Percentiles rank a stretch among this genome's conserved stretches.
Evolutionary conservation across 35 echinoderm and acorn worm genomes (phyloP).

Genomic region (Hemicentrotus pulcherrimus): DNA sequence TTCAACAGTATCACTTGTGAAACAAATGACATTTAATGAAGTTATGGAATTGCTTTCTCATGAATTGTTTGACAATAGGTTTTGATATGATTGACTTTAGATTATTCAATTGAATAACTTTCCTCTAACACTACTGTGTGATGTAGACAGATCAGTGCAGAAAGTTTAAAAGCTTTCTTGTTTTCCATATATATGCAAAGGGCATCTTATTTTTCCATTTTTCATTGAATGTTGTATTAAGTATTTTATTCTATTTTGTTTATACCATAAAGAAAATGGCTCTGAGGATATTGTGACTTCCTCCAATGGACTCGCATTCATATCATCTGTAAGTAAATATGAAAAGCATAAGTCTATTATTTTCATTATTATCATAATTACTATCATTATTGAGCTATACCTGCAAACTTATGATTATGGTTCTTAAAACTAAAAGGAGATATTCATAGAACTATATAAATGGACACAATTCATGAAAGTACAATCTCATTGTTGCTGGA

Average conservation of each 20-base stretch:
- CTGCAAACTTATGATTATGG: background rate
- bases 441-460: background rate
- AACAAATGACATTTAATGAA: too few relatives aligned
- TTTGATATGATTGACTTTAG: too few relatives aligned
- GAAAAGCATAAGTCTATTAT: background rate
- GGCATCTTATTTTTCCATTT: background rate
- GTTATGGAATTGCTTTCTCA: too few relatives aligned
- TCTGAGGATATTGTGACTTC: slow-evolving; percentile 24
- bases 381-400: background rate
- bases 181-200: background rate
- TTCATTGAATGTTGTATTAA: background rate
- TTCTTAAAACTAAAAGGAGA: background rate
- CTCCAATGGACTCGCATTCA: slow-evolving; percentile 10
- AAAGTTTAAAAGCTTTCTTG: too few relatives aligned
- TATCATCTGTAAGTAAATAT: slow-evolving; percentile 25
- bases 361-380: background rate
- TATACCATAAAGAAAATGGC: background rate
- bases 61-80: too few relatives aligned
- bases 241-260: background rate
- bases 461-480: too few relatives aligned
- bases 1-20: background rate
- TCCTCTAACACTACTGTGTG: too few relatives aligned
- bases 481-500: too few relatives aligned
- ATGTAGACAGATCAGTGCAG: too few relatives aligned
- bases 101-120: too few relatives aligned